Evolutionary conservation across 2,888 invertebrate genomes (phyloP).

Genomic region (Agrochola circellaris): DNA sequence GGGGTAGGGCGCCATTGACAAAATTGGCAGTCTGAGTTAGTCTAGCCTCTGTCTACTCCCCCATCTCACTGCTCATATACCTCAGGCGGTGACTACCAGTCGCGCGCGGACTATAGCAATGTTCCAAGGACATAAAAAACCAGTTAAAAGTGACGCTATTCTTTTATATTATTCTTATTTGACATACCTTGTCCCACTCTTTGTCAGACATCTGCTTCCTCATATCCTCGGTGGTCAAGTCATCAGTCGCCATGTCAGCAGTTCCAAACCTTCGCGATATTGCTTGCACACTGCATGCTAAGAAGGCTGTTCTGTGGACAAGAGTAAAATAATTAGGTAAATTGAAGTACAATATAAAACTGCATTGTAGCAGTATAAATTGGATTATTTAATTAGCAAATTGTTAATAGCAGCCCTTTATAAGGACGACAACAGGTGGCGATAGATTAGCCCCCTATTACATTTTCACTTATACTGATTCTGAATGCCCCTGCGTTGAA

Average conservation of each 20-base stretch:
- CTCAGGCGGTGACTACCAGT: too few relatives aligned
- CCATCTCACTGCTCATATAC: too few relatives aligned
- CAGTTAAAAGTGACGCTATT: background rate
- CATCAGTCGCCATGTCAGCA: conserved; percentile 95
- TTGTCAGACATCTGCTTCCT: conserved; percentile 98
- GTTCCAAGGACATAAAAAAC: background rate
- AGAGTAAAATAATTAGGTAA: background rate
- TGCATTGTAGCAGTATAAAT: background rate
- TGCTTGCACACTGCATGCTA: conserved; percentile 97
- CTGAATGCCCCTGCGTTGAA: too few relatives aligned
- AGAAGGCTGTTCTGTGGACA: conserved; percentile 96
- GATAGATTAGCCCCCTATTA: background rate
- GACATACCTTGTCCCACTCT: conserved; percentile 95
- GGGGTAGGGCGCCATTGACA: too few relatives aligned
- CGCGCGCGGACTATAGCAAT: background rate
- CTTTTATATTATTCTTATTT: background rate
- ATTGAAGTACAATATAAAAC: background rate
- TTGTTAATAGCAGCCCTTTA: background rate
- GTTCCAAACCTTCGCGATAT: conserved; percentile 97
- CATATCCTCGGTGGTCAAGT: conserved; percentile 97
- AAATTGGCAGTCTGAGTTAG: too few relatives aligned
- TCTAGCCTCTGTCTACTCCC: too few relatives aligned
- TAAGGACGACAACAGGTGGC: background rate
- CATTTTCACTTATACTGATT: background rate
- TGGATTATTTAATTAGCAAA: background rate